Percentiles rank a stretch among this genome's conserved stretches.
phyloP scores from a whole-genome alignment of 2,113 vertebrate species.

The Psephotus haematonotus region DNA sequence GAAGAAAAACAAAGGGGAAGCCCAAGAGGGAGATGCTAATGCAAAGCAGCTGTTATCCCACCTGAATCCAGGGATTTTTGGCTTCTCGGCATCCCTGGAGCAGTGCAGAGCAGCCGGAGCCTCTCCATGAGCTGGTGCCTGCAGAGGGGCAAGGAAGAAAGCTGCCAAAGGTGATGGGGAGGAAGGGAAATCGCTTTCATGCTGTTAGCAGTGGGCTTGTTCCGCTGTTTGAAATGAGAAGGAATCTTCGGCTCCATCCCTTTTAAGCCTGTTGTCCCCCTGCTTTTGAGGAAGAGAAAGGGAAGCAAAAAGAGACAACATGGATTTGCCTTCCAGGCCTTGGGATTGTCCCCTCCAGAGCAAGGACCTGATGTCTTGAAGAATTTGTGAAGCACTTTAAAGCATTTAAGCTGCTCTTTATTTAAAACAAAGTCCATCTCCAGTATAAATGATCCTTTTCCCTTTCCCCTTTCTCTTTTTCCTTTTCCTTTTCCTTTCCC shows the following conservation, averaged over 20 bases:
- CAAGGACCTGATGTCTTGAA: neutral
- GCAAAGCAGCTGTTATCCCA: constrained; percentile 26
- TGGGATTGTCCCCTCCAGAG: neutral
- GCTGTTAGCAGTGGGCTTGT: neutral
- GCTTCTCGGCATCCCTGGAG: neutral
- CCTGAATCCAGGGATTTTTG: neutral
- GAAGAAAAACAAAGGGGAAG: neutral
- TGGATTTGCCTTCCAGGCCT: neutral
- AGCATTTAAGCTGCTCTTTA: neutral
- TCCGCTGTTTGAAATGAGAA: neutral
- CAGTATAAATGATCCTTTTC: neutral
- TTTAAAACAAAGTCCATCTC: neutral
- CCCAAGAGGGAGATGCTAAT: neutral
- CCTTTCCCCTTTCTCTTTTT: no score
- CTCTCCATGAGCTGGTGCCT: neutral
- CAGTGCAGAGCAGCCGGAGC: neutral
- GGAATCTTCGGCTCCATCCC: neutral
- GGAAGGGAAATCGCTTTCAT: neutral
- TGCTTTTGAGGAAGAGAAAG: neutral
- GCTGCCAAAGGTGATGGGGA: neutral
- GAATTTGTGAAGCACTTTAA: neutral
- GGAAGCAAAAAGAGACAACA: neutral
- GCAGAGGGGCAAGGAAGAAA: neutral
- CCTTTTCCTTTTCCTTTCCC: no score
- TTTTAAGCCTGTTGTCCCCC: neutral